These are phyloP conservation scores for Agelaius phoeniceus DNA, from an alignment of 2,113 vertebrate genomes.

Conservation along the genomic window DNA sequence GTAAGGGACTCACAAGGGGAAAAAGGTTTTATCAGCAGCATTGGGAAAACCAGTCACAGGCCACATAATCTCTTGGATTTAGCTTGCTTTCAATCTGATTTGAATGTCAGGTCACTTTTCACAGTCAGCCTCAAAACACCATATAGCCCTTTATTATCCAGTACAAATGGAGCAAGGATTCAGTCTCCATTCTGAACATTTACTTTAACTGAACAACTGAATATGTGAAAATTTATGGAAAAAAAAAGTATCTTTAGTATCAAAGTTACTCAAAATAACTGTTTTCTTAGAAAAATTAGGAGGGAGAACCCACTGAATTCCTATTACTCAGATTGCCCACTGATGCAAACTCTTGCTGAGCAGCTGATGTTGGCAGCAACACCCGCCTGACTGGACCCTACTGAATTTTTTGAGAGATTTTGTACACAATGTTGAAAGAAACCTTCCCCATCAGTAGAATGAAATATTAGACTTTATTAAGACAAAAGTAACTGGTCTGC, in stretches of 20 bases:
- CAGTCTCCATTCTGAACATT: neutral
- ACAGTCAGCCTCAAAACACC: neutral
- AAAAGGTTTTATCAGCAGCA: neutral
- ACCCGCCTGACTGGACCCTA: neutral
- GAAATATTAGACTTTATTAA: neutral
- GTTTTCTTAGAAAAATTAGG: neutral
- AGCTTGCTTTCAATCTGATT: neutral
- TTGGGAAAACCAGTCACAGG: neutral
- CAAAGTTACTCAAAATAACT: neutral
- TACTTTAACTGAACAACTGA: neutral
- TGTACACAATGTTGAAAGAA: neutral
- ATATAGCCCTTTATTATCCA: neutral
- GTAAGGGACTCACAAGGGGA: rapidly evolving
- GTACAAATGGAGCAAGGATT: neutral
- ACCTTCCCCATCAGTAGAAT: neutral
- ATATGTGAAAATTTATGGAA: neutral
- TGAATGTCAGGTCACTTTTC: neutral
- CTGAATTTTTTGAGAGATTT: neutral
- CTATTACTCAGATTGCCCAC: neutral
- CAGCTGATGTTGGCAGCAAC: neutral
- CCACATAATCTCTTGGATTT: neutral
- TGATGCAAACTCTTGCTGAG: neutral
- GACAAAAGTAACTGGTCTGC: neutral
- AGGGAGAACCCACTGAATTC: neutral
- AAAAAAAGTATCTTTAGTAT: neutral